Evolutionary conservation across 2,888 invertebrate genomes (phyloP), one percentile per base, ranked within the genome.

Genomic region (Apamea monoglypha): DNA sequence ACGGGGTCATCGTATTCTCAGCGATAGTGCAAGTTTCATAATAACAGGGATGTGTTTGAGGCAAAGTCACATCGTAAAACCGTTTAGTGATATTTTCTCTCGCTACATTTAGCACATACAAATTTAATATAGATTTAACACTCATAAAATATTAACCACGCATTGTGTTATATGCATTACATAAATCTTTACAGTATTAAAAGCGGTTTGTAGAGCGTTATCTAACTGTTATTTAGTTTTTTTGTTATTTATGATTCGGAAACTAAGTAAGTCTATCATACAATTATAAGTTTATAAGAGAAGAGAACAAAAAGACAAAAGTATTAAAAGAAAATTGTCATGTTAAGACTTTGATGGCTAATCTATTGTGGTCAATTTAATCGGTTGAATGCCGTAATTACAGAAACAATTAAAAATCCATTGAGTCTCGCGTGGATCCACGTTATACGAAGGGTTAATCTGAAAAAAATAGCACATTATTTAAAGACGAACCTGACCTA

Each of bases 71-170:
- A 87, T 85, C 85, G 76, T 85, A 85, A 85, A 85, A 76, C 68
- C 84, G 84, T 87, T 87, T 74, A 84, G 80, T 71, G 87, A 87
- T 80, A 87, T 84, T 84, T 85, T 69, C 74, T 80, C 66, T 74
- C 77, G 87, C 87, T 84, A 85, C 85, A 87, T 85, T 85, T 87
- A 85, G 68, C 85, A 87, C 76, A 77, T 75, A 87, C 85, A 87
- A 85, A 84, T 87, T 87, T 80, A 87, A 85, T 87, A 84, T 67
- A 87, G 81, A 85, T 85, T 85, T 81, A 85, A 77, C 77, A 85
- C 84, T 69, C 85, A 69, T 87, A 87, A 85, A 85, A 87, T 84
- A 74, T 80, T 75, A 80, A 87, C 87, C 85, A 80, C 82, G 82
- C 82, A 82, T 88, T 88, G 77, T 88, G 79, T 80, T 87, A 79